phyloP scores from a whole-genome alignment of 2,113 vertebrate genomes.

The Noctilio leporinus region DNA sequence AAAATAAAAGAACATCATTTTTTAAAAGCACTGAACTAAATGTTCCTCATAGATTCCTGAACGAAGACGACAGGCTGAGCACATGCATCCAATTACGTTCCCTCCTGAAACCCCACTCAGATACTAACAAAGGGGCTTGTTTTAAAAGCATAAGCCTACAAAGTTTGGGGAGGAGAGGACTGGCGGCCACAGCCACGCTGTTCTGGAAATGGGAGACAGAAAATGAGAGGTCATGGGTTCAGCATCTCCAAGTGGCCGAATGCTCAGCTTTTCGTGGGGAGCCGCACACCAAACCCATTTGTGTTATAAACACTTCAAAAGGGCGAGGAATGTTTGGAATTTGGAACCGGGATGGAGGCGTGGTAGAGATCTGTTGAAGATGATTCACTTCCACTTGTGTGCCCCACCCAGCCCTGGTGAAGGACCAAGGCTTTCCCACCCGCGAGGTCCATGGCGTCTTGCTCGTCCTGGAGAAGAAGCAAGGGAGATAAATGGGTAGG shows the following conservation, averaged over 20 bases:
- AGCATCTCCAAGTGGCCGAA: neutral
- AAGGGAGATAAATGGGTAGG: neutral
- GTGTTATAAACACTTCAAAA: neutral
- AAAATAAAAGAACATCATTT: neutral
- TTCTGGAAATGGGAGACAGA: neutral
- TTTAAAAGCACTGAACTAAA: neutral
- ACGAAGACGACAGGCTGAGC: neutral
- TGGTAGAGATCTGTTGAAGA: neutral
- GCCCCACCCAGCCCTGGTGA: neutral
- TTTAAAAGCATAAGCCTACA: neutral
- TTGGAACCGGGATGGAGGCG: neutral
- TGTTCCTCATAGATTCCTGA: neutral
- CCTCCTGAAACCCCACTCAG: neutral
- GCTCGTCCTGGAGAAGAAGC: neutral
- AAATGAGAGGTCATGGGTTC: neutral
- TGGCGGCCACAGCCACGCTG: neutral
- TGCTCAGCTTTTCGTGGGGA: neutral
- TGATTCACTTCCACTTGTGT: neutral
- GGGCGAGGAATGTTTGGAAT: neutral
- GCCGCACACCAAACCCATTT: neutral
- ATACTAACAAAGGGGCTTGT: neutral
- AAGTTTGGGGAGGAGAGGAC: neutral
- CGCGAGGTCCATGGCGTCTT: neutral
- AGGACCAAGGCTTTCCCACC: neutral
- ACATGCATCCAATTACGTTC: neutral